Evolutionary conservation across 1,140 invertebrate genomes (phyloP).

Genomic region (Cepaea nemoralis): DNA sequence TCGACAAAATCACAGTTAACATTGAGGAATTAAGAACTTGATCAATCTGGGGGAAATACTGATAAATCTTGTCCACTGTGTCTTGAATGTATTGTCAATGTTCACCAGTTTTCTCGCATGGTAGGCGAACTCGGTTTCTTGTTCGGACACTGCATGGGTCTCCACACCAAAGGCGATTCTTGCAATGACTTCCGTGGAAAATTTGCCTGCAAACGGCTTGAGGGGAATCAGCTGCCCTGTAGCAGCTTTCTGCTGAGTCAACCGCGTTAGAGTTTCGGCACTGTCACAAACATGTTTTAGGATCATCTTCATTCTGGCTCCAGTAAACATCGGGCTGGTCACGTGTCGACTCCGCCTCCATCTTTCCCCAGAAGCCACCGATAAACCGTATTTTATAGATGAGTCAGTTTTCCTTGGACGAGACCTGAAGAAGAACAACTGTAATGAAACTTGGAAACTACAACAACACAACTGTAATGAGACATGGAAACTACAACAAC

Average conservation of each 20-base stretch:
- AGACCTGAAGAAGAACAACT: background rate
- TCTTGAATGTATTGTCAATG: constrained; percentile 42
- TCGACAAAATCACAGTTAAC: background rate
- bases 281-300: background rate
- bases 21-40: background rate
- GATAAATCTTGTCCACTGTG: background rate
- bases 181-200: constrained; percentile 21
- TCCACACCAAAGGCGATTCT: constrained; percentile 8
- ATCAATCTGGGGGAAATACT: background rate
- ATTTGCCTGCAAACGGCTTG: background rate
- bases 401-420: constrained; percentile 50
- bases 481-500: too few relatives aligned
- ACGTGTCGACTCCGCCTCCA: constrained; percentile 27
- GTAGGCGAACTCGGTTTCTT: background rate
- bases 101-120: background rate
- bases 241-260: background rate
- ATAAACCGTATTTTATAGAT: constrained; percentile 31
- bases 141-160: constrained; percentile 37
- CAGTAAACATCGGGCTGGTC: constrained; percentile 20
- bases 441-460: too few relatives aligned
- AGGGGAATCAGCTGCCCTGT: constrained; percentile 4
- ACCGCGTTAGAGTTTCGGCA: background rate
- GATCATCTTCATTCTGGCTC: constrained; percentile 9
- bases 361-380: background rate
- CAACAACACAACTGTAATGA: too few relatives aligned